Evolutionary conservation across 1,140 invertebrate species (phyloP).

Genomic region (Choristoneura fumiferana): DNA sequence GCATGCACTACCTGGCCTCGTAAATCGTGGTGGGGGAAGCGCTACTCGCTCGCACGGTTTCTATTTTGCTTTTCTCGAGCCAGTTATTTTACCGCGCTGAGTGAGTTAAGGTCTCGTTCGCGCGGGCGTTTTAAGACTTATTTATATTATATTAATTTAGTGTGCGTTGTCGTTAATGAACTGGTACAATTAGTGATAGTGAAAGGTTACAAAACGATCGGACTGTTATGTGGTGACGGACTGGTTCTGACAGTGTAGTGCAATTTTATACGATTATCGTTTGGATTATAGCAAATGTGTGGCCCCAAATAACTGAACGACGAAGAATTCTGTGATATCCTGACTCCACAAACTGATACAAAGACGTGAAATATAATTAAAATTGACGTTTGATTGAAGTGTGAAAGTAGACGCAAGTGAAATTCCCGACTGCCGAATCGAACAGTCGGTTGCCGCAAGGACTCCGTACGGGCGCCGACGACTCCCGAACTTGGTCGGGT

Average conservation of each 20-base stretch:
- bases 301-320: slow-evolving; percentile 38
- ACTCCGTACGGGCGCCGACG: slow-evolving; percentile 26
- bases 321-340: slow-evolving; percentile 62
- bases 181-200: slow-evolving; percentile 53
- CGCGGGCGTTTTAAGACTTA: slow-evolving; percentile 62
- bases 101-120: slow-evolving; percentile 51
- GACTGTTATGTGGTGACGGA: slow-evolving; percentile 47
- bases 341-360: slow-evolving; percentile 32
- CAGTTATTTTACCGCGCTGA: slow-evolving; percentile 68
- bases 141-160: slow-evolving; percentile 39
- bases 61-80: slow-evolving; percentile 76
- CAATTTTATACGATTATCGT: slow-evolving; percentile 39
- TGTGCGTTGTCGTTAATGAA: slow-evolving; percentile 46
- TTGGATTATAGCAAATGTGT: slow-evolving; percentile 46
- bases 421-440: slow-evolving; percentile 38
- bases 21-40: slow-evolving; percentile 70
- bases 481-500: slow-evolving; percentile 56
- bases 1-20: slow-evolving; percentile 66
- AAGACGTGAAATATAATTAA: slow-evolving; percentile 28
- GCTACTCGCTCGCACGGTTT: slow-evolving; percentile 70
- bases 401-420: slow-evolving; percentile 56
- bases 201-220: slow-evolving; percentile 43
- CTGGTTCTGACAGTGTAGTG: slow-evolving; percentile 56
- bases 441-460: slow-evolving; percentile 27
- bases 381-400: slow-evolving; percentile 53